phyloP scores from a whole-genome alignment of 1,140 invertebrate species.

The Zelostemma sp. region DNA sequence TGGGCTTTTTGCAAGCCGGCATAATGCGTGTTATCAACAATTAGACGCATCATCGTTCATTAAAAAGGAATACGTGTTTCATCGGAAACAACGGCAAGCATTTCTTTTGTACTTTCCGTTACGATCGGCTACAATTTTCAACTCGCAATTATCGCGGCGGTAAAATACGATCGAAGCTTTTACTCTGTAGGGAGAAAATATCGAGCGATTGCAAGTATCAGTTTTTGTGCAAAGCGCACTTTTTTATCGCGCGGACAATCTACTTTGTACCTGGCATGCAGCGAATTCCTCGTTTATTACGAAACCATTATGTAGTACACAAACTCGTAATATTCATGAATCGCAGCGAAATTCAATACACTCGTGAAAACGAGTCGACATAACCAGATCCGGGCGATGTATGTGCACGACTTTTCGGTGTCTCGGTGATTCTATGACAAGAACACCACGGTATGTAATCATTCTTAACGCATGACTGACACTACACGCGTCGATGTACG shows the following conservation, averaged over 20 bases:
- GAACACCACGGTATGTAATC: neutral
- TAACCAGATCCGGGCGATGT: neutral
- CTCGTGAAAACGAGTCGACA: neutral
- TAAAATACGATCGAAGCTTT: too few relatives aligned
- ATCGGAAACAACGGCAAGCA: too few relatives aligned
- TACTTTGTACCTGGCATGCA: neutral
- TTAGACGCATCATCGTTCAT: too few relatives aligned
- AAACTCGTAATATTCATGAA: conserved; percentile 1
- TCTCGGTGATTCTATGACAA: neutral
- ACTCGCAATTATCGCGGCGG: too few relatives aligned
- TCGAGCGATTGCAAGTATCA: neutral
- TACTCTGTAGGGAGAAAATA: too few relatives aligned
- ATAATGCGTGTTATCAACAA: too few relatives aligned
- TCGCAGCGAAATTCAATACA: conserved; percentile 1
- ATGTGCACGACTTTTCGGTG: neutral
- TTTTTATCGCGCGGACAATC: neutral
- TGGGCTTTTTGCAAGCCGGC: too few relatives aligned
- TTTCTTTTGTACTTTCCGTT: too few relatives aligned
- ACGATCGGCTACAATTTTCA: too few relatives aligned
- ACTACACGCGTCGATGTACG: neutral
- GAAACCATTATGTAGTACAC: neutral
- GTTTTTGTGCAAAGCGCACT: neutral
- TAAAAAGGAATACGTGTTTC: too few relatives aligned
- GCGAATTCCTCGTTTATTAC: neutral
- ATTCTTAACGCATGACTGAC: conserved; percentile 3